phyloP scores from a whole-genome alignment of 1,140 invertebrate genomes.

The Carposina sasakii region DNA sequence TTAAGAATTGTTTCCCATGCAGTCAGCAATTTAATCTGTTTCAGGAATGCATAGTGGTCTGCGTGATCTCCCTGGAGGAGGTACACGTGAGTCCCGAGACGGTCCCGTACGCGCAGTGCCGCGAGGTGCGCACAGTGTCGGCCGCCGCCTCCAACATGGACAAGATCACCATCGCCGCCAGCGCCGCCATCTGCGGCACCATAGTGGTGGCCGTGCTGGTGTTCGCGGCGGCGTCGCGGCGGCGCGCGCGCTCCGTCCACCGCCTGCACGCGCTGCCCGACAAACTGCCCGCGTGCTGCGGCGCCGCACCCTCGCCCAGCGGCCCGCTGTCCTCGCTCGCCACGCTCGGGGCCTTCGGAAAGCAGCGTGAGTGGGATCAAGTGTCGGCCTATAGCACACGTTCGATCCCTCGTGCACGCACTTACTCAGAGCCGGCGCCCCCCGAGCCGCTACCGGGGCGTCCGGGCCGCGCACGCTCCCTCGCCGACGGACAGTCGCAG shows the following conservation, averaged over 20 bases:
- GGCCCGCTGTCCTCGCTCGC: constrained; percentile 87
- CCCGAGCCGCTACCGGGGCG: constrained; percentile 73
- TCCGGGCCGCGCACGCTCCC: constrained; percentile 77
- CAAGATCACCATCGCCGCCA: constrained; percentile 94
- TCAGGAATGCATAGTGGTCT: constrained; percentile 93
- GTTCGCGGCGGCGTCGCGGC: constrained; percentile 87
- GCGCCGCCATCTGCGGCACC: constrained; percentile 93
- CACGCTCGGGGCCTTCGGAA: constrained; percentile 84
- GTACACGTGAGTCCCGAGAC: constrained; percentile 87
- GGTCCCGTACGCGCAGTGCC: constrained; percentile 89
- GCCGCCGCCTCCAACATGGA: constrained; percentile 91
- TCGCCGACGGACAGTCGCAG: constrained; percentile 89
- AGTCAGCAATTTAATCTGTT: constrained; percentile 7
- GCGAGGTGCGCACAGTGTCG: constrained; percentile 88
- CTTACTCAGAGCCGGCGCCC: constrained; percentile 78
- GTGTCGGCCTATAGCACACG: constrained; percentile 92
- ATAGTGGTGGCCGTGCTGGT: constrained; percentile 91
- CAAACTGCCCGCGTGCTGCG: constrained; percentile 79
- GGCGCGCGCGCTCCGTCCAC: constrained; percentile 82
- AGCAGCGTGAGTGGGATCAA: constrained; percentile 94
- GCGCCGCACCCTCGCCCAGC: constrained; percentile 81
- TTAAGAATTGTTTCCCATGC: not conserved
- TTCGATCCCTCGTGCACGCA: constrained; percentile 90
- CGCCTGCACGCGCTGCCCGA: constrained; percentile 79
- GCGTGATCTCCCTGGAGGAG: constrained; percentile 91